Percentiles rank a stretch among this genome's conserved stretches.
Evolutionary conservation across 2,797 vertebrate genomes (phyloP).

Genomic region (Rhinella marina): DNA sequence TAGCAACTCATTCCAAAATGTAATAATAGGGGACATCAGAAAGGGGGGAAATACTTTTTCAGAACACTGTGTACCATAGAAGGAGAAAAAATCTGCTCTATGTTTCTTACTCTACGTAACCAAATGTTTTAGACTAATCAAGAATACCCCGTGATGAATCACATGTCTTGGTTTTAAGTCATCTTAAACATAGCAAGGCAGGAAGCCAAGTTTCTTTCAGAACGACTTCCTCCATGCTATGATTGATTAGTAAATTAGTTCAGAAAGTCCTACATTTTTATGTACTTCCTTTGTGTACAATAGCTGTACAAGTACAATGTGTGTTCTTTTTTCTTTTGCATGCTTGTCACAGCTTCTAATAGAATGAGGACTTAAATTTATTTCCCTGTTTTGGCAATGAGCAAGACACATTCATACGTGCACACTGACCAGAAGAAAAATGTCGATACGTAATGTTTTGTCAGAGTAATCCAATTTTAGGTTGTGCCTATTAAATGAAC

Average conservation of each 20-base stretch:
- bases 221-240: slow-evolving; percentile 50
- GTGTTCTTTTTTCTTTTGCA: slow-evolving; percentile 56
- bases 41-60: background rate
- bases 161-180: slow-evolving; percentile 24
- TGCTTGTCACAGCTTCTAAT: slow-evolving; percentile 55
- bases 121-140: slow-evolving; percentile 18
- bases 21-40: background rate
- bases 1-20: background rate
- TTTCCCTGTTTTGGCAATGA: slow-evolving; percentile 46
- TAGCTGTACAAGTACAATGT: slow-evolving; percentile 61
- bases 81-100: background rate
- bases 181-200: slow-evolving; percentile 54
- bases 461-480: background rate
- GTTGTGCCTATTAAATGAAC: background rate
- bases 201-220: slow-evolving; percentile 34
- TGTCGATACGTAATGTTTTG: background rate
- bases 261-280: slow-evolving; percentile 55
- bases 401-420: slow-evolving; percentile 9
- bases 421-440: background rate
- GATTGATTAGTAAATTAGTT: slow-evolving; percentile 55
- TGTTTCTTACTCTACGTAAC: background rate
- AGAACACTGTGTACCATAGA: background rate
- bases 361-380: slow-evolving; percentile 41
- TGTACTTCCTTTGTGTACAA: slow-evolving; percentile 54
- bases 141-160: slow-evolving; percentile 20